phyloP scores from a whole-genome alignment of 2,113 vertebrate species.

The Andinoacara biseriatus region DNA sequence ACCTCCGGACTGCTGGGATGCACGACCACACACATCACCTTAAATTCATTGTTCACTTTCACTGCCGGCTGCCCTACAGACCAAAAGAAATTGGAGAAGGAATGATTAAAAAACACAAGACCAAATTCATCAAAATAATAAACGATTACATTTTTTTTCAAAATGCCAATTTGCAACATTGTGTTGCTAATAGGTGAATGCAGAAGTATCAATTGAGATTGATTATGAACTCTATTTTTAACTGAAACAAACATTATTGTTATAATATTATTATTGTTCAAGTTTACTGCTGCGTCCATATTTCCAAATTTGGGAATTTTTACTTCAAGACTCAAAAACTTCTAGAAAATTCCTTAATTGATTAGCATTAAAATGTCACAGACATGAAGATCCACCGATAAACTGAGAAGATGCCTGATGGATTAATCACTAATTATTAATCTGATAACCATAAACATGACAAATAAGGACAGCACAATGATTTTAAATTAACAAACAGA shows the following conservation, averaged over 20 bases:
- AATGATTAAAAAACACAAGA: not conserved
- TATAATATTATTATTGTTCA: not conserved
- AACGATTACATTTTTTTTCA: not conserved
- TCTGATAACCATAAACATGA: not conserved
- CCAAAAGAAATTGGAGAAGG: not conserved
- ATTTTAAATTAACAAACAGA: not conserved
- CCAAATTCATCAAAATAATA: not conserved
- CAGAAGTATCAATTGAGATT: not conserved
- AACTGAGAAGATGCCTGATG: not conserved
- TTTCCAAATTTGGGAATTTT: not conserved
- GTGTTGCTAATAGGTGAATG: not conserved
- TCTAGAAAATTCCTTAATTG: not conserved
- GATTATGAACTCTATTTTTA: not conserved
- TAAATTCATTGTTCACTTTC: constrained; percentile 85
- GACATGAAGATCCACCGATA: not conserved
- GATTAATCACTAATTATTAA: not conserved
- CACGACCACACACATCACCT: constrained; percentile 84
- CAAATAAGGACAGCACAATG: not conserved
- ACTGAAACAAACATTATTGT: not conserved
- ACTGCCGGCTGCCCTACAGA: constrained; percentile 84
- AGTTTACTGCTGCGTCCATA: not conserved
- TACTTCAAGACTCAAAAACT: not conserved
- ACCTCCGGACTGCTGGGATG: constrained; percentile 85
- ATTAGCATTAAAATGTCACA: not conserved
- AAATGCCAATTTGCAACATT: not conserved